These are phyloP conservation scores for Pseudomyrmex pallidus DNA, from an alignment of 1,140 invertebrate species.

Conservation along the genomic window DNA sequence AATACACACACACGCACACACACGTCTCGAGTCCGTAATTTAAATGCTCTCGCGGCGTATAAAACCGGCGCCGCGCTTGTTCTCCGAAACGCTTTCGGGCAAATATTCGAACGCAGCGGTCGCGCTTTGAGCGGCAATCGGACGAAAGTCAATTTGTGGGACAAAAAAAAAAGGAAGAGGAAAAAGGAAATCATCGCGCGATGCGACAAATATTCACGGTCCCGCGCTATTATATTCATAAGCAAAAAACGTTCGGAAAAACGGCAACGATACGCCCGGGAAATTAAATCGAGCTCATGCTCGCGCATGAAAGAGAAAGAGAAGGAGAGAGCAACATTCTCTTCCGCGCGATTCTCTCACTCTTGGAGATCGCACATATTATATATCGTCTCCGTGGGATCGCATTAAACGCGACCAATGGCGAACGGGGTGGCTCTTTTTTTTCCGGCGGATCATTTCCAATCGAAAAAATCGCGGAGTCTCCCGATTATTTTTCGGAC, in stretches of 20 bases:
- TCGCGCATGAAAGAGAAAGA: background rate
- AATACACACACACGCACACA: too few relatives aligned
- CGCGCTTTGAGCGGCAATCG: slow-evolving; percentile 21
- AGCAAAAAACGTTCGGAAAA: slow-evolving; percentile 41
- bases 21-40: background rate
- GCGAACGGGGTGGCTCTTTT: background rate
- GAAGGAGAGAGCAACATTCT: too few relatives aligned
- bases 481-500: slow-evolving; percentile 31
- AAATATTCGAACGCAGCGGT: slow-evolving; percentile 24
- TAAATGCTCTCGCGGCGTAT: slow-evolving; percentile 35
- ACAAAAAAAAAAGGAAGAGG: background rate
- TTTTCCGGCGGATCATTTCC: slow-evolving; percentile 50
- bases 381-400: slow-evolving; percentile 42
- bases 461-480: slow-evolving; percentile 44
- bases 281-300: slow-evolving; percentile 30
- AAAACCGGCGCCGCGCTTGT: background rate
- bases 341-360: background rate
- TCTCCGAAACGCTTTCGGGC: slow-evolving; percentile 21
- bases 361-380: slow-evolving; percentile 44
- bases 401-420: slow-evolving; percentile 47
- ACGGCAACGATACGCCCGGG: slow-evolving; percentile 7
- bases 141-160: slow-evolving; percentile 32
- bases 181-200: background rate
- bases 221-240: slow-evolving; percentile 49
- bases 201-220: slow-evolving; percentile 18